Conservation (phyloP, 2,113 vertebrate genomes). For the Corydoras sp. region DNA sequence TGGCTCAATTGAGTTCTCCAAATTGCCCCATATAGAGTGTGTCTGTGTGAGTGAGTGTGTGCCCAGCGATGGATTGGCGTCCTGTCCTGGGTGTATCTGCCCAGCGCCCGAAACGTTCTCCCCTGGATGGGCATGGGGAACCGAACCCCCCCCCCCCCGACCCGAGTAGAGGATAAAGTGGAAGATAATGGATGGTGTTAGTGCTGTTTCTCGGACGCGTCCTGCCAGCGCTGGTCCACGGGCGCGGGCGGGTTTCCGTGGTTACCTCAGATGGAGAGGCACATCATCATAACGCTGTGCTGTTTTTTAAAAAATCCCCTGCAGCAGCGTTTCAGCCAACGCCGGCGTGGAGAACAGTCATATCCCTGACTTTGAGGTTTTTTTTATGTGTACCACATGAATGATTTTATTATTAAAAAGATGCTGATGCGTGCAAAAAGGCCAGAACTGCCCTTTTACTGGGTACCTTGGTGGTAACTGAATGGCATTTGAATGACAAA, state of each 20-base stretch:
- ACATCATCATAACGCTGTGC: neutral
- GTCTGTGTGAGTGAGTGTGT: no score
- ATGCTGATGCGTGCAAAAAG: slow-evolving; percentile 22
- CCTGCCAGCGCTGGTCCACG: no score
- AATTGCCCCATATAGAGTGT: no score
- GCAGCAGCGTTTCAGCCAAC: neutral
- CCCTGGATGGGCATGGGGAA: no score
- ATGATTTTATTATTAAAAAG: slow-evolving; percentile 24
- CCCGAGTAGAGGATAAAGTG: no score
- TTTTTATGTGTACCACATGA: neutral
- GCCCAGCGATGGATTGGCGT: no score
- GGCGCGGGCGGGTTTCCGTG: neutral
- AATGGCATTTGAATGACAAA: slow-evolving; percentile 15
- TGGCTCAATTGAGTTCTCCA: no score
- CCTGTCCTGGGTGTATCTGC: no score
- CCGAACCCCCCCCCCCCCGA: no score
- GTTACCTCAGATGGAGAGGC: neutral
- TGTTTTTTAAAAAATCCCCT: neutral
- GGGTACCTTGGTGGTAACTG: neutral
- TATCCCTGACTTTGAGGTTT: slow-evolving; percentile 1
- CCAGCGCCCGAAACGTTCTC: no score
- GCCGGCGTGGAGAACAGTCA: neutral
- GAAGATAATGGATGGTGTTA: no score
- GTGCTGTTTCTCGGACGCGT: no score
- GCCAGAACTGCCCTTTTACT: slow-evolving; percentile 3